A percentile compares a stretch with the other conserved stretches of the same genome.
These are phyloP conservation scores for Peromyscus leucopus DNA, from an alignment of 2,113 vertebrate genomes.

Conservation along the genomic window DNA sequence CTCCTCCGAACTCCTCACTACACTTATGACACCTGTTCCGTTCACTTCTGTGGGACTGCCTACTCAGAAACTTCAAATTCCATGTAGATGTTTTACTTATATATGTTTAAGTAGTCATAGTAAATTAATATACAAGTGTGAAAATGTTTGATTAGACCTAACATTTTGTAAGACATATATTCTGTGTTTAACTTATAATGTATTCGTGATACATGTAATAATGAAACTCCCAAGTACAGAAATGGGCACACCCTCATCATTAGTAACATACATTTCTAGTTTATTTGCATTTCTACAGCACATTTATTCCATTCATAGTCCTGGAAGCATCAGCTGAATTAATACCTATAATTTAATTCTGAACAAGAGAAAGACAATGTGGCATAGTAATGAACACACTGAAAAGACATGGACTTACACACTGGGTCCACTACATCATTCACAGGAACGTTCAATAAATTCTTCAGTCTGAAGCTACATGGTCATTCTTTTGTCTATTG, in stretches of 20 bases:
- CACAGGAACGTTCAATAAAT: not conserved
- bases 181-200: not conserved
- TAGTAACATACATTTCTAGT: not conserved
- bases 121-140: not conserved
- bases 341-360: not conserved
- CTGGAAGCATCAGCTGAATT: not conserved
- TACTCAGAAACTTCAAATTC: slow-evolving; percentile 29
- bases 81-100: not conserved
- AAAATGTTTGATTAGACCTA: not conserved
- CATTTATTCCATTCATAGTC: not conserved
- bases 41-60: not conserved
- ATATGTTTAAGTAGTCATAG: not conserved
- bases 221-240: not conserved
- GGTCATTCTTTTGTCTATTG: not conserved
- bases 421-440: not conserved
- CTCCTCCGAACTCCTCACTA: not conserved
- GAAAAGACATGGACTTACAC: not conserved
- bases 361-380: not conserved
- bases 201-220: not conserved
- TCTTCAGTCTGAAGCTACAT: not conserved
- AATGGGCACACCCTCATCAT: not conserved
- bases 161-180: not conserved
- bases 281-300: not conserved
- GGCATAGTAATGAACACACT: not conserved
- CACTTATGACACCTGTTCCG: not conserved